Base-by-base conservation (phyloP, 1,140 invertebrate species). In the Plodia interpunctella region DNA sequence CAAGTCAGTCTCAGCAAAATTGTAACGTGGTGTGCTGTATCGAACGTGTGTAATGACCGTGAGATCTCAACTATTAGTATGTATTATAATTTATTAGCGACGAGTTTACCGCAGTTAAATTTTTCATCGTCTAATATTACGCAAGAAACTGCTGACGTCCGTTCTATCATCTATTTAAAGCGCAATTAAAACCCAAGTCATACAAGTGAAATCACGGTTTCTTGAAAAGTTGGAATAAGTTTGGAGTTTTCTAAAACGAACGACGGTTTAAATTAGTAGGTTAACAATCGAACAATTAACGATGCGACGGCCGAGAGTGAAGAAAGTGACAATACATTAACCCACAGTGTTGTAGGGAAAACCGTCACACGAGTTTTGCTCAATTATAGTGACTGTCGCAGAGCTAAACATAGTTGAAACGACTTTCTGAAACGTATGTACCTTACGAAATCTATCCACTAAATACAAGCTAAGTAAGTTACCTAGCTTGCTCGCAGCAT, bases 261-360 rank as follows among this genome's bases (percentile, higher is more conserved):
- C 71, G 62, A 57, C 70, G 70, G 79, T 82, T 84, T 75, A 84
- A 88, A 88, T 87, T 87, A 85, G 82, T 87, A 64, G 82, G 83
- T 85, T 83, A 86, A 80, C 83, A 78, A 79, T 80, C 76, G 60
- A 66, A 85, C 80, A 84, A 87, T 88, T 88, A 88, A 75, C 74
- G 75, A 88, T 87, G 79, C 81, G 72, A 65, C 64, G 65, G 72
- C 68, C 76, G 72, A 74, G 70, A 78, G 73, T 55, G 70, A 83
- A 80, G 85, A 88, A 88, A 88, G 85, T 72, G 82, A 85, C 80
- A 83, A 83, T 84, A 77, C 82, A 88, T 84, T 88, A 85, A 88
- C 83, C 83, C 77, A 83, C 74, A 83, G 78, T 74, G 78, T 77
- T 75, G 75, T 79, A 83, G 80, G 81, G 81, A 86, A 87, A 88